phyloP scores from a whole-genome alignment of 2,113 vertebrate species.

The Xiphorhynchus elegans region DNA sequence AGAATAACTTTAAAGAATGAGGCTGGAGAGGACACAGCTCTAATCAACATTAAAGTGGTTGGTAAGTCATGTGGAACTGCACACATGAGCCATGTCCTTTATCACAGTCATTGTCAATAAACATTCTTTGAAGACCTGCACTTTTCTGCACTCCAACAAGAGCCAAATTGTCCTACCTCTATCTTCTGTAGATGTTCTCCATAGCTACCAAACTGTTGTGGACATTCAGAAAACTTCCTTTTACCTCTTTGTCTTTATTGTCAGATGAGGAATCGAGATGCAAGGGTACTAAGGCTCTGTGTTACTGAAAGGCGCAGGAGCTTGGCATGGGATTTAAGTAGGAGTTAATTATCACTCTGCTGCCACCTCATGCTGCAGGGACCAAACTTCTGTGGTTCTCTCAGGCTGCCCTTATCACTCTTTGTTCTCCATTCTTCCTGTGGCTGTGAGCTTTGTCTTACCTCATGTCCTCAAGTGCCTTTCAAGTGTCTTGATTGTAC shows the following conservation, averaged over 20 bases:
- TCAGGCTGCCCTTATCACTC: not conserved
- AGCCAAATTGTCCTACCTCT: not conserved
- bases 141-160: not conserved
- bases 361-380: not conserved
- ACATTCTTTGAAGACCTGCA: not conserved
- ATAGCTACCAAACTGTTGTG: not conserved
- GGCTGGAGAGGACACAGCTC: constrained; percentile 90
- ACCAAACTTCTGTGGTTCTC: not conserved
- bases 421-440: not conserved
- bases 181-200: not conserved
- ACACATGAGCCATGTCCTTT: not conserved
- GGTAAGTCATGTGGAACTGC: constrained; percentile 78
- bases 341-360: not conserved
- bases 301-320: not conserved
- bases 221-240: not conserved
- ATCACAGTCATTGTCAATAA: not conserved
- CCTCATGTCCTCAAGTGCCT: not conserved
- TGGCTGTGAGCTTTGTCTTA: not conserved
- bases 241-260: not conserved
- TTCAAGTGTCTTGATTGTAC: not conserved
- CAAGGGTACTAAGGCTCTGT: not conserved
- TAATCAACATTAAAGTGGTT: constrained; percentile 94
- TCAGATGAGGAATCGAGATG: not conserved
- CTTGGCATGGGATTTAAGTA: not conserved
- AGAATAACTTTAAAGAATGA: constrained; percentile 94